Conservation (phyloP, 1,140 invertebrate genomes). For the Littorina saxatilis region DNA sequence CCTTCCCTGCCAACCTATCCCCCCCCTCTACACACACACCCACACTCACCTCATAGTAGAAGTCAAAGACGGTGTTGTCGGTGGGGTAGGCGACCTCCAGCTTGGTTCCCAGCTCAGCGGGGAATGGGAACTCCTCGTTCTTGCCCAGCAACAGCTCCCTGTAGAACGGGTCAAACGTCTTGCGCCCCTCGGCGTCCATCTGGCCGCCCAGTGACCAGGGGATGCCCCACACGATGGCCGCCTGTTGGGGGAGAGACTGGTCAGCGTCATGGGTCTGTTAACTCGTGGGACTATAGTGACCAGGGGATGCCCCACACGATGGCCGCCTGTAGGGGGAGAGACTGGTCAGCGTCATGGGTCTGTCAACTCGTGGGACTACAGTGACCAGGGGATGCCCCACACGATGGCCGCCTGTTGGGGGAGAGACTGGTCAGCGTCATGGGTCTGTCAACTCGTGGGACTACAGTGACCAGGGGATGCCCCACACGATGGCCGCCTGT, state of each 20-base stretch:
- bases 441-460: too few species aligned
- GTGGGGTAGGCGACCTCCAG: constrained; percentile 82
- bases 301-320: constrained; percentile 71
- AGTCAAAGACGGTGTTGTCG: constrained; percentile 85
- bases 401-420: constrained; percentile 63
- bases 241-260: constrained; percentile 55
- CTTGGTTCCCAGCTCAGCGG: constrained; percentile 80
- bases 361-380: too few species aligned
- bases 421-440: constrained; percentile 16
- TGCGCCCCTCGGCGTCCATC: constrained; percentile 69
- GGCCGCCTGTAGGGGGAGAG: constrained; percentile 58
- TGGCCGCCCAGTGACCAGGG: constrained; percentile 73
- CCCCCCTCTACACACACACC: too few species aligned
- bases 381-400: constrained; percentile 73
- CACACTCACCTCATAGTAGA: constrained; percentile 84
- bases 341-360: too few species aligned
- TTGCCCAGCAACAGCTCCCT: constrained; percentile 75
- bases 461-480: constrained; percentile 74
- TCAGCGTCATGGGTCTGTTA: too few species aligned
- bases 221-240: constrained; percentile 66
- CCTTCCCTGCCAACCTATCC: too few species aligned
- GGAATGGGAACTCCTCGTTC: constrained; percentile 80
- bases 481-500: constrained; percentile 68
- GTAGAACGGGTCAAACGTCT: constrained; percentile 73
- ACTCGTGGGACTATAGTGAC: too few species aligned